Evolutionary conservation across 2,888 invertebrate genomes (phyloP), one percentile per base, ranked within the genome.

Genomic region (Pseudeuparius sepicola): DNA sequence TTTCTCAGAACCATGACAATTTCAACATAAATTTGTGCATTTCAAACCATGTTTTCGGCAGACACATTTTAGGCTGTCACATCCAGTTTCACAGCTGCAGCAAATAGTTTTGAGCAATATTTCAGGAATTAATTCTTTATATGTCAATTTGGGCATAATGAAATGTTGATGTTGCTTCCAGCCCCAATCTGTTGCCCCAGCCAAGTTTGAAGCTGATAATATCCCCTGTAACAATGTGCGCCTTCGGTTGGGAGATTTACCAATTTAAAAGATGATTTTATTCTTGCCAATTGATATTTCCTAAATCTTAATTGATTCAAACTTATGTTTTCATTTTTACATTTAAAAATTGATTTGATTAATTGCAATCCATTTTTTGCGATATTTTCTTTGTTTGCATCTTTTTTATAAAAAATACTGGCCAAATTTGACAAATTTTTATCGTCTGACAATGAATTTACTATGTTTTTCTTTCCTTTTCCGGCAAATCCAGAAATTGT

Each of bases 181-280:
- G 28, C 4, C 28, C 28, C 28, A 28, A 28, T 28, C 28, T 28
- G 36, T 41, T 39, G 42, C 37, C 44, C 46, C 33, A 43, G 30
- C 47, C 46, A 48, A 14, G 34, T 34, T 33, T 48, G 49, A 14
- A 49, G 15, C 35, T 47, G 46, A 39, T 43, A 47, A 29, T 36
- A 49, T 31, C 41, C 41, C 30, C 43, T 36, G 34, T 40, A 42
- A 28, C 37, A 38, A 33, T 47, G 43, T 37, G 46, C 43, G 41
- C 43, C 43, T 16, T 31, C 6, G 29, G 18, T 24, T 34, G 40
- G 25, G 46, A 47, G 14, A 47, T 47, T 39, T 46, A 48, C 39
- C 47, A 47, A 36, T 46, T 43, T 37, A 39, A 48, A 25, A 10
- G 16, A 30, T 4, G 17, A 28, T 31, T 31, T 31, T 14, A 31